A percentile compares a stretch with the other conserved stretches of the same genome.
Evolutionary conservation across 2,113 vertebrate species (phyloP).

Genomic region (Dascyllus trimaculatus): DNA sequence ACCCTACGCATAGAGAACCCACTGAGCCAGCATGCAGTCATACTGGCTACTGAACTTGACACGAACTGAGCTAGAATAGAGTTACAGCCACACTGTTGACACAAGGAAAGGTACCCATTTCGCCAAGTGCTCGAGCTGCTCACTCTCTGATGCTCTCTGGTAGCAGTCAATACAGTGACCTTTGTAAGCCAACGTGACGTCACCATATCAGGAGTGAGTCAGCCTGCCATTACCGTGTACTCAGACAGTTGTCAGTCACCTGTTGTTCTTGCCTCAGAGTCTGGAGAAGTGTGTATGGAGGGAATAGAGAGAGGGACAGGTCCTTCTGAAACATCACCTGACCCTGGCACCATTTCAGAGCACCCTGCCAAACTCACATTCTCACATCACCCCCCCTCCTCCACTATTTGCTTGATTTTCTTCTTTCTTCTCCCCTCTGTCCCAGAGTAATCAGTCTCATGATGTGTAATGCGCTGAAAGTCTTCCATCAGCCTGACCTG

Average conservation of each 20-base stretch:
- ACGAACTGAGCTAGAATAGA: slow-evolving; percentile 36
- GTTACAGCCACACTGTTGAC: slow-evolving; percentile 32
- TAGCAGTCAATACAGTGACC: slow-evolving; percentile 44
- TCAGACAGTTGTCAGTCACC: slow-evolving; percentile 44
- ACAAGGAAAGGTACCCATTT: slow-evolving; percentile 32
- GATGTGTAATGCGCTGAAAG: slow-evolving; percentile 82
- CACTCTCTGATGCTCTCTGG: slow-evolving; percentile 21
- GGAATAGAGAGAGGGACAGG: slow-evolving; percentile 30
- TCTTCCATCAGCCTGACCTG: slow-evolving; percentile 77
- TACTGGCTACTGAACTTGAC: slow-evolving; percentile 25
- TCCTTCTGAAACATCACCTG: slow-evolving; percentile 77
- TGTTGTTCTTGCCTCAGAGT: slow-evolving; percentile 19
- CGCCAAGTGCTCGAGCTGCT: slow-evolving; percentile 11
- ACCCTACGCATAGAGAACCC: slow-evolving; percentile 30
- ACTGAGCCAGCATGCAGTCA: slow-evolving; percentile 28
- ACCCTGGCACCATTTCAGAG: slow-evolving; percentile 78
- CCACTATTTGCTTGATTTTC: slow-evolving; percentile 48
- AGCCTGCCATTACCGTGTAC: slow-evolving; percentile 44
- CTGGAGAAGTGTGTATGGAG: slow-evolving; percentile 5
- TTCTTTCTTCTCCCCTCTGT: slow-evolving; percentile 68
- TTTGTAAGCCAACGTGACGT: slow-evolving; percentile 38
- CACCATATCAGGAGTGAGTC: slow-evolving; percentile 23
- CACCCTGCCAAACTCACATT: slow-evolving; percentile 67
- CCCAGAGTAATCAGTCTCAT: slow-evolving; percentile 84
- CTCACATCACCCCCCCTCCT: slow-evolving; percentile 46